Evolutionary conservation across 2,888 invertebrate genomes (phyloP), one percentile per base, ranked within the genome.

Genomic region (Melieria omissa): DNA sequence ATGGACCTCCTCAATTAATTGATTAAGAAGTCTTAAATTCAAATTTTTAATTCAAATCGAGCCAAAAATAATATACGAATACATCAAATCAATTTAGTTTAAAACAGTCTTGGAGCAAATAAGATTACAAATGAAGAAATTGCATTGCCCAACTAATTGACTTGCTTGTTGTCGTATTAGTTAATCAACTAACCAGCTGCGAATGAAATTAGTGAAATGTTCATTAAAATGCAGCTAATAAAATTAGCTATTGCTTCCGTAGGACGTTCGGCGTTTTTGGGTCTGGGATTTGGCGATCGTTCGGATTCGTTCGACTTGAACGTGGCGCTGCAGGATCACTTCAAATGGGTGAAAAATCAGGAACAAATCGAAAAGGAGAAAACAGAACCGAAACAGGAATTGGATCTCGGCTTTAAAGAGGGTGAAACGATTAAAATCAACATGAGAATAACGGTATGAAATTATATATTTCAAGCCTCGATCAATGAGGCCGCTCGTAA

Each of bases 381-480:
- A 81, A 91, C 91, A 81, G 92, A 91, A 71, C 92, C 93, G 9
- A 91, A 91, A 73, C 92, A 91, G 79, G 93, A 96, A 80, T 88
- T 99, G 57, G 98, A 99, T 89, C 90, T 99, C 69, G 95, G 98
- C 64, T 99, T 99, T 86, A 99, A 99, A 85, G 99, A 99, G 84
- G 99, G 99, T 29, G 97, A 99, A 89, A 99, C 99, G 1, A 99
- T 99, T 78, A 99, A 97, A 89, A 98, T 99, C 74, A 99, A 98
- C 85, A 96, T 99, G 94, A 95, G 96, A 88, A 96, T 97, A 77
- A 95, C 96, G 76, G 96, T 96, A 89, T 87, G 89, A 74, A 29
- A 42, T 60, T 4, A 3, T 4, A 41, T 5, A 42, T 46, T 16
- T 86, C 12, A 14, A 14, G 61, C 70, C 29, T 29, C 29, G 29